Base-by-base conservation (phyloP, 2,797 vertebrate species). In the Pelodytes ibericus region DNA sequence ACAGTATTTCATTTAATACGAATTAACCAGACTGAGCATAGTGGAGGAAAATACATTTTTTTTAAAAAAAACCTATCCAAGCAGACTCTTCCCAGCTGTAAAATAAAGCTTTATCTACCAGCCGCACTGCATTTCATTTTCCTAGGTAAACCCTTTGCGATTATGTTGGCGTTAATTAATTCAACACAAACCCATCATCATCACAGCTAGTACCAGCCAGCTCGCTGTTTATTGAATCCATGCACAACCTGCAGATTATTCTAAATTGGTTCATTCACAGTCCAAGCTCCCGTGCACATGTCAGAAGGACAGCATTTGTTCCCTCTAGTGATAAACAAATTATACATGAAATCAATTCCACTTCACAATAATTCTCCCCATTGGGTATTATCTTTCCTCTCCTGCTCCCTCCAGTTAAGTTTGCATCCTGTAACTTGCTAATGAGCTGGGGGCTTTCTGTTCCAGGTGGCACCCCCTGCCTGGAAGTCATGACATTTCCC, bases 291-390 rank as follows among this genome's bases (percentile, higher is more conserved):
- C 88, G 88, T 0, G 22, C 89, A 88, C 84, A 80, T 86, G 90
- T 93, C 90, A 90, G 91, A 81, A 87, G 91, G 90, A 91, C 90
- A 88, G 90, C 88, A 86, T 93, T 93, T 93, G 90, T 92, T 90
- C 90, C 91, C 90, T 91, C 90, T 83, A 88, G 89, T 92, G 88
- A 94, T 92, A 93, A 95, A 94, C 93, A 94, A 93, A 95, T 94
- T 93, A 94, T 90, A 94, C 92, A 93, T 92, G 89, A 95, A 94
- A 94, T 94, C 92, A 92, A 93, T 93, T 91, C 90, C 90, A 91
- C 87, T 91, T 91, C 92, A 92, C 89, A 89, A 89, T 90, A 89
- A 90, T 88, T 93, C 90, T 93, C 89, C 89, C 91, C 88, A 85
- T 84, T 90, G 89, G 92, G 86, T 88, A 91, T 93, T 91, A 90